Conservation (phyloP, 2,797 vertebrate genomes). For the Cryptoprocta ferox region DNA sequence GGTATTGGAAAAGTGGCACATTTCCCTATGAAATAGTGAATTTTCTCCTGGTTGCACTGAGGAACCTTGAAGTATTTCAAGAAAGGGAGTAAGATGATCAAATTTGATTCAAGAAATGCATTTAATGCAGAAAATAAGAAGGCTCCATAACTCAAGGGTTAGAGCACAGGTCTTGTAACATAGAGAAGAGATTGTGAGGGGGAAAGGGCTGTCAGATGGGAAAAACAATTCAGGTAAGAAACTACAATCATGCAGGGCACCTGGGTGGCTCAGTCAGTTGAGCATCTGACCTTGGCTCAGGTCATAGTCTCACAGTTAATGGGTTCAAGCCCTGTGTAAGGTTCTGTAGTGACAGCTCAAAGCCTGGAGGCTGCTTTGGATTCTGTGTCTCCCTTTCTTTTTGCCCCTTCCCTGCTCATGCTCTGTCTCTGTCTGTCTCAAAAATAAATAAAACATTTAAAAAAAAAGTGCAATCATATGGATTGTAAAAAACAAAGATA, state of each 20-base stretch:
- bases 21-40: not conserved
- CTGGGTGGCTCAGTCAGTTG: too few species aligned
- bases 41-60: not conserved
- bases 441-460: not conserved
- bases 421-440: too few species aligned
- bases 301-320: too few species aligned
- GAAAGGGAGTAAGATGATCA: not conserved
- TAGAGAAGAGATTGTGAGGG: not conserved
- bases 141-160: not conserved
- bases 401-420: too few species aligned
- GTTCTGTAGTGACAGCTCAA: too few species aligned
- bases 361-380: too few species aligned
- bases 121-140: not conserved
- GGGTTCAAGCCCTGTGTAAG: too few species aligned
- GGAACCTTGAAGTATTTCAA: not conserved
- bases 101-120: not conserved
- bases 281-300: too few species aligned
- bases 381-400: too few species aligned
- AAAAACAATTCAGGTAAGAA: not conserved
- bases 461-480: not conserved
- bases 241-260: not conserved
- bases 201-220: not conserved
- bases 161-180: not conserved
- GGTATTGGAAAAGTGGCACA: not conserved
- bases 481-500: not conserved